Evolutionary conservation across 2,888 invertebrate genomes (phyloP).

Genomic region (Anorthoa munda): DNA sequence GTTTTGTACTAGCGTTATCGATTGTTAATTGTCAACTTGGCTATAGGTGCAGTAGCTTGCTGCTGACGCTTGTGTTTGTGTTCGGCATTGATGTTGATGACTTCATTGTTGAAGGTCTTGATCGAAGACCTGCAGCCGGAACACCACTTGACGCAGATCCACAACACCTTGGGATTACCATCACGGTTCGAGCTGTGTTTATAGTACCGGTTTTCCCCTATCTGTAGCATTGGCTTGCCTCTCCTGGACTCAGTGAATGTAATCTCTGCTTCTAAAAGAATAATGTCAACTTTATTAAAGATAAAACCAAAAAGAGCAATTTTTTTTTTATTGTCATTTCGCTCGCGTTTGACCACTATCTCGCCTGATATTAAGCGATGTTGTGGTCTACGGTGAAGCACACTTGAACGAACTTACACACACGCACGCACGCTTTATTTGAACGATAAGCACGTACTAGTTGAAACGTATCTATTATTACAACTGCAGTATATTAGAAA

Average conservation of each 20-base stretch:
- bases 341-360: too few species aligned
- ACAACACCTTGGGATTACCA: constrained; percentile 66
- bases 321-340: too few species aligned
- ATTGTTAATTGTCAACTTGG: too few species aligned
- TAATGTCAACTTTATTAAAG: not conserved
- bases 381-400: too few species aligned
- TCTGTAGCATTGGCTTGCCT: constrained; percentile 59
- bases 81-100: constrained; percentile 67
- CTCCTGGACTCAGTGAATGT: constrained; percentile 18
- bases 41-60: too few species aligned
- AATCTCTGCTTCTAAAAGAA: constrained; percentile 40
- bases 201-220: constrained; percentile 71
- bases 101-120: constrained; percentile 71
- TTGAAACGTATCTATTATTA: too few species aligned
- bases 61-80: constrained; percentile 65
- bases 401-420: too few species aligned
- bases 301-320: too few species aligned
- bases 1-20: too few species aligned
- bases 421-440: too few species aligned
- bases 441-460: too few species aligned
- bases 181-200: constrained; percentile 65
- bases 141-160: constrained; percentile 71
- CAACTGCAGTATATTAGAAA: not conserved
- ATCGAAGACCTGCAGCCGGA: constrained; percentile 74
- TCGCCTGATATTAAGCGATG: too few species aligned